Base-by-base conservation (phyloP, 2,113 vertebrate genomes). In the Sylvilagus bachmani region DNA sequence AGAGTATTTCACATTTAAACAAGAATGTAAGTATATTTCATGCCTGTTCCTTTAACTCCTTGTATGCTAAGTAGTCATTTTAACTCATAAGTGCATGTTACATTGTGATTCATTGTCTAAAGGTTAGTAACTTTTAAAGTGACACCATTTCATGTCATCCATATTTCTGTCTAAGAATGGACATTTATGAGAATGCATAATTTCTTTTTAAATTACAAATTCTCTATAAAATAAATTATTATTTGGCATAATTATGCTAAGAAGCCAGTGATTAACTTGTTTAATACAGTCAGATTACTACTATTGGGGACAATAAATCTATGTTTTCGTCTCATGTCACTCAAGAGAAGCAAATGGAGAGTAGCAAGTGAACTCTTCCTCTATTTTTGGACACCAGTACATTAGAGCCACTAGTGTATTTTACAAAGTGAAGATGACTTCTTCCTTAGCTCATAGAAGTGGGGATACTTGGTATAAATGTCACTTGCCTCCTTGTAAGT, bases 1-100 rank as follows among this genome's bases (percentile, higher is more conserved):
- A 99, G 99, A 99, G 98, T 99, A 99, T 99, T 99, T 99, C 99
- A 99, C 99, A 98, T 99, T 99, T 99, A 99, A 99, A 98, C 99
- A 99, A 98, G 99, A 99, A 99, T 99, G 99, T 99, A 99, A 99
- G 99, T 99, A 98, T 96, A 1, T 70, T 9, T 96, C 55, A 21
- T 1, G 10, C 38, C 66, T 90, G 22, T 87, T 71, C 38, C 2
- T 66, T 94, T 97, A 66, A 89, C 6, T 53, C 69, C 25, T 0
- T 87, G 51, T 53, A 31, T 78, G 29, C 53, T 33, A 33, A 85
- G 31, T 75, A 61, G 31, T 79, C 16, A 78, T 29, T 89, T 79
- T 69, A 84, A 69, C 31, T 33, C 83, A 27, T 61, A 27, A 91
- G 22, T 38, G 2, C 11, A 31, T 12, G 22, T 71, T 64, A 62